Evolutionary conservation across 2,888 invertebrate genomes (phyloP), one percentile per base, ranked within the genome.

Genomic region (Neoascia interrupta): DNA sequence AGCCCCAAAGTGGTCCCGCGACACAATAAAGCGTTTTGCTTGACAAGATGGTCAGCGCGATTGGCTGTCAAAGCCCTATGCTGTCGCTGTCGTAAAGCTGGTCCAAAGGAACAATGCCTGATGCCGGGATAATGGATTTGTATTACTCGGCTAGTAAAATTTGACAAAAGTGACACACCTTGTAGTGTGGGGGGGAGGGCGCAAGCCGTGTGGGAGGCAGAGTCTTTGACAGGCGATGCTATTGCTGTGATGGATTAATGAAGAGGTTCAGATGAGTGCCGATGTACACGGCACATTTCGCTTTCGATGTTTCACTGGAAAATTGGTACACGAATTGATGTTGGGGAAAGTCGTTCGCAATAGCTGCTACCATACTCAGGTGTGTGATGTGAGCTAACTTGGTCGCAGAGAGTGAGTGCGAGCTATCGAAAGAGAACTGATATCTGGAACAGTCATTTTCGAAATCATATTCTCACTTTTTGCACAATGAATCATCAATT

Each of bases 291-390:
- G 21, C 41, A 68, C 73, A 79, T 68, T 79, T 79, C 79, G 79
- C 79, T 79, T 79, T 79, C 79, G 66, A 73, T 79, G 79, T 79
- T 73, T 73, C 66, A 73, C 68, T 43, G 73, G 54, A 79, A 79
- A 79, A 79, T 79, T 79, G 79, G 79, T 79, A 79, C 79, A 79
- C 73, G 79, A 79, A 79, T 73, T 68, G 79, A 79, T 79, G 79
- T 79, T 79, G 79, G 60, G 60, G 79, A 79, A 79, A 79, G 79
- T 79, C 72, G 49, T 66, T 70, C 45, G 53, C 37, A 58, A n/a
- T n/a, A 60, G 23, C 16, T 49, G 56, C 34, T 43, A 15, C 60
- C 54, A 68, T 54, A 66, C 53, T 60, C 49, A 53, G 47, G 66
- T 72, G 76, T 70, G 61, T 56, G 72, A 79, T 79, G 64, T 68